Conservation (phyloP, 1,140 invertebrate species). For the Scaptomyza montana region DNA sequence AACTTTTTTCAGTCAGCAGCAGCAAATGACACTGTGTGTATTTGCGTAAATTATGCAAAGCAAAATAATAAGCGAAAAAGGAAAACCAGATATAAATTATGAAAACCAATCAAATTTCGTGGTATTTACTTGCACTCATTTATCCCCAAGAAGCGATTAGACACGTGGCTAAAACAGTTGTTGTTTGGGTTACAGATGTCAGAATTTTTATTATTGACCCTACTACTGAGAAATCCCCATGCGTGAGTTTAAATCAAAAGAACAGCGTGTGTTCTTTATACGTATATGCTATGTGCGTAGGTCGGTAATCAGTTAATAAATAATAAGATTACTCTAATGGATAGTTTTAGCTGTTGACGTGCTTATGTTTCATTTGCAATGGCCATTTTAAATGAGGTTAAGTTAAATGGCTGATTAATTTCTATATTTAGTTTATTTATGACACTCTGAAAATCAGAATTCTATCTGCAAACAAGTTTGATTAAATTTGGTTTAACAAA, state of each 20-base stretch:
- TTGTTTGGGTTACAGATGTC: conserved; percentile 15
- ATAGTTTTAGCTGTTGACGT: neutral
- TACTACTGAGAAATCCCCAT: neutral
- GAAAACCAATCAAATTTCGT: conserved; percentile 56
- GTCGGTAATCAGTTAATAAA: conserved; percentile 4
- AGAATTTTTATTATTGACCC: neutral
- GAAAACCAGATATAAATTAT: conserved; percentile 9
- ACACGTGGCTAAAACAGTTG: neutral
- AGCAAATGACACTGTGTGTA: neutral
- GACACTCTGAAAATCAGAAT: too few species aligned
- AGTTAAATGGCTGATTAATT: too few species aligned
- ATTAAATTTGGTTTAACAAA: too few species aligned
- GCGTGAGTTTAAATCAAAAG: conserved; percentile 1
- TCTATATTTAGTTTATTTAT: too few species aligned
- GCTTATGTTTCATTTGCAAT: neutral
- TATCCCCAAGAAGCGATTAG: conserved; percentile 32
- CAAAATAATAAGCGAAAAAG: neutral
- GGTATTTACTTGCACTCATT: conserved; percentile 63
- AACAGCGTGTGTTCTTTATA: conserved; percentile 8
- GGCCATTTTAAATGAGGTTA: too few species aligned
- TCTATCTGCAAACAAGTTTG: too few species aligned
- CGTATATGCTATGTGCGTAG: neutral
- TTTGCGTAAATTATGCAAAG: conserved; percentile 1
- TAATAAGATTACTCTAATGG: neutral
- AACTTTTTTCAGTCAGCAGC: conserved; percentile 8